Conservation (phyloP, 2,888 invertebrate species). For the Mycalesis mineus region DNA sequence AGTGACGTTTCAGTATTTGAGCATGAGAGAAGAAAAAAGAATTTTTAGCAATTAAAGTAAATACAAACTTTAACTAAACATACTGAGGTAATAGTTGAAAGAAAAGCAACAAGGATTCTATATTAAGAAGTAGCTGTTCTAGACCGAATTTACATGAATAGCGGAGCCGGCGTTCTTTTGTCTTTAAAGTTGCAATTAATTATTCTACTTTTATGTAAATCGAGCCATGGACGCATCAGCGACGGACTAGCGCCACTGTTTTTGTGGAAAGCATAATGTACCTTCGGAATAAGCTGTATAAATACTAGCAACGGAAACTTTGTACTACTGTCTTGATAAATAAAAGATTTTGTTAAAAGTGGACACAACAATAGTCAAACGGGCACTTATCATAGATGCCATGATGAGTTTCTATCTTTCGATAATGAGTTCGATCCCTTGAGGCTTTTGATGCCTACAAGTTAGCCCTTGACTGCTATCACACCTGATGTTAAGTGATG, state of each 20-base stretch:
- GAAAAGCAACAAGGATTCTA: conserved; percentile 18
- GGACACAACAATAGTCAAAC: too few species aligned
- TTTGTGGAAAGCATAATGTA: conserved; percentile 18
- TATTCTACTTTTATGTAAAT: conserved; percentile 74
- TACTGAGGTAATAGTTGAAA: conserved; percentile 11
- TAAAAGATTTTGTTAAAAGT: conserved; percentile 16
- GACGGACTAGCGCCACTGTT: conserved; percentile 26
- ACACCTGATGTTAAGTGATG: too few species aligned
- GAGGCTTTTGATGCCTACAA: too few species aligned
- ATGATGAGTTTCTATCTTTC: too few species aligned
- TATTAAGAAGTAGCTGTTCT: conserved; percentile 41
- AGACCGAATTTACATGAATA: conserved; percentile 71
- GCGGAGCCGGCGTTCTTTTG: conserved; percentile 61
- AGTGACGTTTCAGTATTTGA: too few species aligned
- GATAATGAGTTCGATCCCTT: too few species aligned
- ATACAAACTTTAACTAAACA: conserved; percentile 18
- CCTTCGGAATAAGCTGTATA: neutral
- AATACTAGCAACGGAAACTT: conserved; percentile 15
- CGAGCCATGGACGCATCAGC: conserved; percentile 48
- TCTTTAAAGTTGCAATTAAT: conserved; percentile 73
- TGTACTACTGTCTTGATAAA: neutral
- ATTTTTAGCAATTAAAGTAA: too few species aligned
- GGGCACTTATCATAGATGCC: too few species aligned
- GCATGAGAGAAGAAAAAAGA: too few species aligned
- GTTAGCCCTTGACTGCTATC: too few species aligned